These are phyloP conservation scores for Paradoxurus hermaphroditus DNA, from an alignment of 2,113 vertebrate genomes.

Conservation along the genomic window DNA sequence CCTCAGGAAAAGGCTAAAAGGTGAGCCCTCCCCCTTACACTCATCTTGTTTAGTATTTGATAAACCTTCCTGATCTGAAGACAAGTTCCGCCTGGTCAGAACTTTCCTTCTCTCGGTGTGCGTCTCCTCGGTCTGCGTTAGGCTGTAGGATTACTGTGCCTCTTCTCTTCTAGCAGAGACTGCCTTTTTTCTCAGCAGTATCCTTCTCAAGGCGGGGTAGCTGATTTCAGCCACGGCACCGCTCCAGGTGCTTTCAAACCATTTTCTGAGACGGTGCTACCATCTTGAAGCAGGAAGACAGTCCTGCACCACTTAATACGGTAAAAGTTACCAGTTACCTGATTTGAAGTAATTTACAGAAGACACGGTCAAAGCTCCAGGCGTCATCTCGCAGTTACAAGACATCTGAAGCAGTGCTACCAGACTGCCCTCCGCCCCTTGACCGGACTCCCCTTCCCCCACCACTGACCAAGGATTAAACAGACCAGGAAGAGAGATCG, in stretches of 20 bases:
- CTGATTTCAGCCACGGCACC: neutral
- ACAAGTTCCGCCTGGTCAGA: neutral
- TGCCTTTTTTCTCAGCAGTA: neutral
- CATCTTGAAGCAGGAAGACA: neutral
- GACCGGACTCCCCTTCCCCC: neutral
- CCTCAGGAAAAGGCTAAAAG: neutral
- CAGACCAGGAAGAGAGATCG: accelerated
- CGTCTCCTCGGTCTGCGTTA: neutral
- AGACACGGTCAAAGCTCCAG: neutral
- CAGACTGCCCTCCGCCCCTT: too few species aligned
- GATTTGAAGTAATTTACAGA: neutral
- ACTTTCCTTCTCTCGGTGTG: neutral
- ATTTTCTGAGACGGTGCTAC: neutral
- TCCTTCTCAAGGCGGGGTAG: neutral
- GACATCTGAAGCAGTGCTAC: neutral
- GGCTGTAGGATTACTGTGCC: too few species aligned
- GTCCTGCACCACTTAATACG: neutral
- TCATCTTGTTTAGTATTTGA: neutral
- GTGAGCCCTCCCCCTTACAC: neutral
- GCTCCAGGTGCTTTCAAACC: neutral
- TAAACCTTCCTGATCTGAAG: neutral
- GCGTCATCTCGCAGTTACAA: neutral
- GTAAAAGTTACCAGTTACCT: too few species aligned
- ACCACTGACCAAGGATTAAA: neutral
- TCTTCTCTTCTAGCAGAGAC: neutral